Base-by-base conservation (phyloP, 2,888 invertebrate species). In the Leptopterna dolabrata region DNA sequence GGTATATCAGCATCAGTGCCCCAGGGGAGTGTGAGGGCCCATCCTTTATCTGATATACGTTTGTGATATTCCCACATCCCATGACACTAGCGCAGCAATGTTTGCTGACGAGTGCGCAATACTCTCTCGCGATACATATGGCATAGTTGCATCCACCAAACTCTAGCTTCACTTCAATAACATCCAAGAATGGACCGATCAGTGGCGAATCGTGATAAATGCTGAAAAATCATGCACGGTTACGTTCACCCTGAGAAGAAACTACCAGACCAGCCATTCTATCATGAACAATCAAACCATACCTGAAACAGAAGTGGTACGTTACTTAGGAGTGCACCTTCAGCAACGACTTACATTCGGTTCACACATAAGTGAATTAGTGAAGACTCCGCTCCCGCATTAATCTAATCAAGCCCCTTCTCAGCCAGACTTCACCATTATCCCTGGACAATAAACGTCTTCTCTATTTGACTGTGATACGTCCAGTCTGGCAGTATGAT, bases 401-500 rank as follows among this genome's bases (percentile, higher is more conserved):
- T 16, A 30, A 76, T 19, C 73, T 76, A 9, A 16, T 36, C 30
- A 76, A 76, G 30, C 30, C 73, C 16, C 36, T 76, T 30, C 30
- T 76, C 36, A 76, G 36, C 36, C 73, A 0, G 19, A 55, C 4
- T 63, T 63, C 63, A 24, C 63, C 63, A 63, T n/a, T n/a, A n/a
- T n/a, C n/a, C n/a, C 36, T 30, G 16, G 3, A 76, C 36, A 36
- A 76, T 30, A 41, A 76, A 41, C 73, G 73, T 14, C 41, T 16
- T 0, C 16, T 76, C 16, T 41, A 76, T 16, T 19, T 36, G 36
- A 36, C 73, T 7, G 24, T 24, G 63, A 27, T 63, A 9, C 63
- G 63, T 63, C 63, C 63, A 27, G 24, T 63, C 63, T 63, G 73
- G 73, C 73, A 36, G 73, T 76, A 36, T 76, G 30, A 36, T 76